phyloP scores from a whole-genome alignment of 2,797 vertebrate genomes.

The Propithecus perrieri region DNA sequence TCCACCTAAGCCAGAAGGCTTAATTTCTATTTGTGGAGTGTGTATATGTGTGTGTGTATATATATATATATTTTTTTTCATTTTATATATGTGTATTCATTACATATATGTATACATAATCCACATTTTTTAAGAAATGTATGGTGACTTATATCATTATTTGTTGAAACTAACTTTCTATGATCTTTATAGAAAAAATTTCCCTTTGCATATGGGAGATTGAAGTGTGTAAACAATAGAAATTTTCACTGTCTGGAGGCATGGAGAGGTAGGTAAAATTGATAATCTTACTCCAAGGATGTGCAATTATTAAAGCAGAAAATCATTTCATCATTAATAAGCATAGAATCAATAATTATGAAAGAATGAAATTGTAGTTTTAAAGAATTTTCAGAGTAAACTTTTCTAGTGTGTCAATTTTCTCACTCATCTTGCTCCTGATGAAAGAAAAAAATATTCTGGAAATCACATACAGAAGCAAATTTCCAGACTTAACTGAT shows the following conservation, averaged over 20 bases:
- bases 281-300: neutral
- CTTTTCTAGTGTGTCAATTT: no score
- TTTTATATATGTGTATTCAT: neutral
- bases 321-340: neutral
- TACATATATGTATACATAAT: neutral
- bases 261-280: neutral
- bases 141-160: neutral
- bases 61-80: neutral
- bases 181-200: neutral
- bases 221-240: neutral
- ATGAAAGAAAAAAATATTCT: neutral
- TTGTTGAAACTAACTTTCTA: neutral
- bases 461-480: neutral
- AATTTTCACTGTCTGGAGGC: neutral
- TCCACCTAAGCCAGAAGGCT: neutral
- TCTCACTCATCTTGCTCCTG: neutral
- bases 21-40: neutral
- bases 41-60: no score
- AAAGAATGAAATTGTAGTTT: neutral
- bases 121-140: neutral
- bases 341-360: neutral
- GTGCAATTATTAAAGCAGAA: neutral
- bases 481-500: neutral
- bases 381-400: neutral
- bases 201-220: neutral